Evolutionary conservation across 2,113 vertebrate genomes (phyloP).

Genomic region (Campylomormyrus numenius): DNA sequence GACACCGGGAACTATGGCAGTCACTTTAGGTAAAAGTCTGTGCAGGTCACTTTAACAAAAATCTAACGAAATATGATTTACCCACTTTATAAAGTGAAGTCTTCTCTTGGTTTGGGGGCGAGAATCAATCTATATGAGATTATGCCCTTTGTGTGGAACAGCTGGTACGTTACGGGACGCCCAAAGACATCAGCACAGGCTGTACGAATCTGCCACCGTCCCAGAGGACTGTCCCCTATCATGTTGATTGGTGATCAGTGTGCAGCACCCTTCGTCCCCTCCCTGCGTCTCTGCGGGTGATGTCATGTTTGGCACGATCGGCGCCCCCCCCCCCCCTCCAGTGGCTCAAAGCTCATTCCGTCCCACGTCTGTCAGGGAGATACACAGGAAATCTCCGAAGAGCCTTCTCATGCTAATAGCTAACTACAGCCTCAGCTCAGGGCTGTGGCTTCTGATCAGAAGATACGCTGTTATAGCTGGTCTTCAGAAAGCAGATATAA

Average conservation of each 20-base stretch:
- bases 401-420: background rate
- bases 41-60: background rate
- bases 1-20: background rate
- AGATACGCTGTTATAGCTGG: too few species aligned
- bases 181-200: background rate
- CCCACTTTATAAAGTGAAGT: background rate
- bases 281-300: background rate
- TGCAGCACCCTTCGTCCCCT: background rate
- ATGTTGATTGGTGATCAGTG: background rate
- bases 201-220: background rate
- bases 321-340: background rate
- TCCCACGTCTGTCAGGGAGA: background rate
- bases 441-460: background rate
- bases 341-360: background rate
- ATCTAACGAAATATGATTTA: background rate
- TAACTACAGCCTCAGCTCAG: background rate
- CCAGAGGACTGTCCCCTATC: background rate
- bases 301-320: background rate
- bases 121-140: background rate
- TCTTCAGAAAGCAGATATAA: background rate
- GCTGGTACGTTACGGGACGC: background rate
- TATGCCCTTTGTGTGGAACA: background rate
- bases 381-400: background rate
- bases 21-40: background rate
- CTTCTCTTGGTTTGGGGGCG: background rate